Conservation (phyloP, 2,113 vertebrate genomes). For the Actenoides hombroni region DNA sequence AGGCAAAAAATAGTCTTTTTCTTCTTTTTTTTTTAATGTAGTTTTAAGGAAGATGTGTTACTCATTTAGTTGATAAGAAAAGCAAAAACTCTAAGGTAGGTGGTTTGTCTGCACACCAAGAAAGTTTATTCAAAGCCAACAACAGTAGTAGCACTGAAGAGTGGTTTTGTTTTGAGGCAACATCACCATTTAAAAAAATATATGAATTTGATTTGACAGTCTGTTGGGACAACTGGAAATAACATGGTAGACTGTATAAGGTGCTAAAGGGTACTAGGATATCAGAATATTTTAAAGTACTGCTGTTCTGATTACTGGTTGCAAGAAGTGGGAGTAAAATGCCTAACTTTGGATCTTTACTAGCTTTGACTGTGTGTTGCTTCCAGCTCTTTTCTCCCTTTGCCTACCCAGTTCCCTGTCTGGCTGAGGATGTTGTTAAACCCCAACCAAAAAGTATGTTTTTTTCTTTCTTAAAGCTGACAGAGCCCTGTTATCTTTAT, state of each 20-base stretch:
- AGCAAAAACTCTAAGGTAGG: neutral
- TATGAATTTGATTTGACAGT: neutral
- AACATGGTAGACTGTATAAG: neutral
- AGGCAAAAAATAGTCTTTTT: neutral
- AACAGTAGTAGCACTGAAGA: neutral
- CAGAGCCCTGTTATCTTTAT: neutral
- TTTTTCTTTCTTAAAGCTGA: neutral
- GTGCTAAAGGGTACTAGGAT: neutral
- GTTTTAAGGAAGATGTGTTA: neutral
- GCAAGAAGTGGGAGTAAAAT: neutral
- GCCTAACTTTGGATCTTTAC: neutral
- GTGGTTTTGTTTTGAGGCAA: neutral
- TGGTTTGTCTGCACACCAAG: neutral
- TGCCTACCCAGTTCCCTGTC: neutral
- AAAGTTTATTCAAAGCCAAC: neutral
- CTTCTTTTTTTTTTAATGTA: neutral
- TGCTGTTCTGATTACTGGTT: neutral
- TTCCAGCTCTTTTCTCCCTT: neutral
- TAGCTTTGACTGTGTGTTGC: neutral
- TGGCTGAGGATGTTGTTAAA: neutral
- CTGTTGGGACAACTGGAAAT: neutral
- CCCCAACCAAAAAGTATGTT: neutral
- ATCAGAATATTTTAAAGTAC: neutral
- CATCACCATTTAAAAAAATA: neutral
- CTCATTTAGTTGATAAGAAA: neutral